Evolutionary conservation across 2,797 vertebrate genomes (phyloP), one percentile per base, ranked within the genome.

Genomic region (Danio jaintianensis): DNA sequence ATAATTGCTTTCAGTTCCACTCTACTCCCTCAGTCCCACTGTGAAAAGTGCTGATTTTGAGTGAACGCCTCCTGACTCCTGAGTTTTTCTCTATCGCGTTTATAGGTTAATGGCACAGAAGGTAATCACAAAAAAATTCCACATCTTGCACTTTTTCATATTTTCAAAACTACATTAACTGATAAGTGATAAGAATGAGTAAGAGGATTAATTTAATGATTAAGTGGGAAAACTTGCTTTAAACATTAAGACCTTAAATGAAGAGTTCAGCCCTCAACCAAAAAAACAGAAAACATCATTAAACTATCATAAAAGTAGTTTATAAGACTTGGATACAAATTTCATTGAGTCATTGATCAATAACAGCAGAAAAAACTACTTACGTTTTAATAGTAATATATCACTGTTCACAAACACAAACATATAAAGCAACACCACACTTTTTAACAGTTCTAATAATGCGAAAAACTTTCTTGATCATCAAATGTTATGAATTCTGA

Each of bases 41-140:
- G 74, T 75, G 53, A 78, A 85, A 84, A 84, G 56, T 84, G 82
- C 75, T 85, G 80, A 85, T 85, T 84, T 74, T 62, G 58, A 78
- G 61, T 72, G 43, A 61, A 66, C 40, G 22, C 40, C 42, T 69
- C 52, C 68, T 62, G 61, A 75, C 29, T 45, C 47, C 79, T 79
- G 63, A 74, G 72, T 76, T 81, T 61, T 72, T 67, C 53, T 55
- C 62, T 29, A 78, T 66, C 48, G 45, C 18, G 42, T 64, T 75
- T 71, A 69, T 18, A 69, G 55, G 75, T 82, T 77, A 75, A 75
- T 75, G 69, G 74, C 66, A 75, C 20, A 62, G 16, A 79, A 75
- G n/a, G 13, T 68, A 76, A 81, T 70, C 58, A 61, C 42, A 36
- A 40, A 64, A 3, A 68, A 80, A 64, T 59, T 53, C 48, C 58